These are phyloP conservation scores for Leptodactylus fuscus DNA, from an alignment of 2,113 vertebrate genomes.

Conservation along the genomic window DNA sequence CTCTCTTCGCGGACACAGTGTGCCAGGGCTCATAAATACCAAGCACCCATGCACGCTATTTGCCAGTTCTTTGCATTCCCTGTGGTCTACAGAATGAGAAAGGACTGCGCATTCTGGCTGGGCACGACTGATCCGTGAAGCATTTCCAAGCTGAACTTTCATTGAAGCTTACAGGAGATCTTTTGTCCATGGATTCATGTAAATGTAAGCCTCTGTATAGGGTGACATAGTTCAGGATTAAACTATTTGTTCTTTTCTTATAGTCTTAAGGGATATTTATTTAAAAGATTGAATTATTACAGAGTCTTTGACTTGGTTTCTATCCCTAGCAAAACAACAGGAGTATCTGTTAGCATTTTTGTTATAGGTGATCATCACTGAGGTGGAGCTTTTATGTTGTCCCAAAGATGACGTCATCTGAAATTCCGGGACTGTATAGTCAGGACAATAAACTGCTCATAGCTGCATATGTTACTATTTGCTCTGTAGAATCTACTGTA, in stretches of 20 bases:
- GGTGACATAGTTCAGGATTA: conserved; percentile 13
- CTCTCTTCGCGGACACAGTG: not conserved
- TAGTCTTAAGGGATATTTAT: conserved; percentile 4
- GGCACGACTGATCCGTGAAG: conserved; percentile 11
- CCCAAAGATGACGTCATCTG: not conserved
- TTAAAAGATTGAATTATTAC: conserved; percentile 13
- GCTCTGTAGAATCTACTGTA: no score
- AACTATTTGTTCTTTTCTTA: conserved; percentile 3
- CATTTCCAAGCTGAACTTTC: not conserved
- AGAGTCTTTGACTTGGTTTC: not conserved
- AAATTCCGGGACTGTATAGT: not conserved
- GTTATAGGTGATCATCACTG: not conserved
- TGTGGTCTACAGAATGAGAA: not conserved
- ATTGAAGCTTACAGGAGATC: conserved; percentile 25
- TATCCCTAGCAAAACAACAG: conserved; percentile 1
- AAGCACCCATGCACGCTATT: not conserved
- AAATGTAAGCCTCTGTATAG: conserved; percentile 10
- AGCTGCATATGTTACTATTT: no score
- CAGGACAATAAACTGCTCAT: not conserved
- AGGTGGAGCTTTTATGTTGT: not conserved
- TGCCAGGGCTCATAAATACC: conserved; percentile 42
- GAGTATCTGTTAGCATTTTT: not conserved
- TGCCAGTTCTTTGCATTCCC: not conserved
- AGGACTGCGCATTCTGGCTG: not conserved
- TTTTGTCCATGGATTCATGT: conserved; percentile 2